Conservation (phyloP, 2,888 invertebrate genomes). For the Bombylius discolor region DNA sequence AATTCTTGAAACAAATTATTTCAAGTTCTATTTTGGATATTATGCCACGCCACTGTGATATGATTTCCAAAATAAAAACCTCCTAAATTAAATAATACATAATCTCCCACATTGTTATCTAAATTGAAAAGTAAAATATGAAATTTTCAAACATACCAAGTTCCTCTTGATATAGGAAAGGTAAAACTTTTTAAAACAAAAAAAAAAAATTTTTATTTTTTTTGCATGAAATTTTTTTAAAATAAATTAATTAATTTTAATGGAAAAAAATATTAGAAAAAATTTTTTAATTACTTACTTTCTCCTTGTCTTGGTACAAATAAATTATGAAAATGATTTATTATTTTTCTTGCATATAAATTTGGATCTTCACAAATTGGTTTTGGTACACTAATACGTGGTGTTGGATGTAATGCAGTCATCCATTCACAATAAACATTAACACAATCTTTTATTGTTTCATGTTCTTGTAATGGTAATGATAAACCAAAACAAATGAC, state of each 20-base stretch:
- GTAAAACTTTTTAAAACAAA: slow-evolving; percentile 64
- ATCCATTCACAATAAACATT: slow-evolving; percentile 96
- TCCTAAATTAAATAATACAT: too few species aligned
- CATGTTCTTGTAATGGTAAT: slow-evolving; percentile 79
- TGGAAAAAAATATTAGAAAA: not conserved
- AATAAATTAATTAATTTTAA: too few species aligned
- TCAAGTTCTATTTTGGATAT: too few species aligned
- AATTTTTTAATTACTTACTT: slow-evolving; percentile 46
- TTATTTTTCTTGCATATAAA: slow-evolving; percentile 77
- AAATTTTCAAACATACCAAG: slow-evolving; percentile 49
- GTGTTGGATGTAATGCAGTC: slow-evolving; percentile 68
- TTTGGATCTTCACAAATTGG: slow-evolving; percentile 84
- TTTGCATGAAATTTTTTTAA: slow-evolving; percentile 1
- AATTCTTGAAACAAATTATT: too few species aligned
- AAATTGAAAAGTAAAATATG: not conserved
- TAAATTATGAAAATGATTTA: slow-evolving; percentile 84
- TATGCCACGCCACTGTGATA: too few species aligned
- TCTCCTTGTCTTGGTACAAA: slow-evolving; percentile 88
- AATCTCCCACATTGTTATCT: too few species aligned
- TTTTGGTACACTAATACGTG: slow-evolving; percentile 76
- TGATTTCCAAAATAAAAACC: too few species aligned
- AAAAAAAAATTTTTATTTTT: slow-evolving; percentile 19
- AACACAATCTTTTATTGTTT: slow-evolving; percentile 89
- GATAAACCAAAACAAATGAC: slow-evolving; percentile 85
- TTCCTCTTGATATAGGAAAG: slow-evolving; percentile 78